phyloP scores from a whole-genome alignment of 1,140 invertebrate species.

The Gonatopus flavifemur region DNA sequence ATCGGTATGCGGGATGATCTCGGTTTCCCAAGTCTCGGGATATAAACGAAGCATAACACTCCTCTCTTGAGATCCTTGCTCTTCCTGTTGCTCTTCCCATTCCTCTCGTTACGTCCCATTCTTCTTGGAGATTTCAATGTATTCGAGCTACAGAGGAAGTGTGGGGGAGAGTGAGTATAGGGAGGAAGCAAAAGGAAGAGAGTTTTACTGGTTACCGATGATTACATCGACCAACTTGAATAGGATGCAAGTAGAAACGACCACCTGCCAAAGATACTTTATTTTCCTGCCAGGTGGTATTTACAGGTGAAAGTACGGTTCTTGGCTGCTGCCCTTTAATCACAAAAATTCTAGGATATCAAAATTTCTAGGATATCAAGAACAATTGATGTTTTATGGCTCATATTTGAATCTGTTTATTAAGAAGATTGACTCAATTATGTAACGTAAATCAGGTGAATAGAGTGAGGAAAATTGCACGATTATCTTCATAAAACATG shows the following conservation, averaged over 20 bases:
- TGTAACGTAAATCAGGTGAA: too few relatives aligned
- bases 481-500: too few relatives aligned
- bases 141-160: conserved; percentile 10
- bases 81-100: neutral
- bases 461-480: too few relatives aligned
- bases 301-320: conserved; percentile 15
- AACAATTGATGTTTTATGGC: neutral
- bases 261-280: conserved; percentile 11
- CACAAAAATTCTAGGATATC: neutral
- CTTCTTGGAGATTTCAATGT: too few relatives aligned
- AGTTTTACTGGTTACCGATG: too few relatives aligned
- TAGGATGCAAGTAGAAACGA: too few relatives aligned
- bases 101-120: conserved; percentile 14
- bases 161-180: too few relatives aligned
- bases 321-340: neutral
- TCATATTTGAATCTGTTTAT: neutral
- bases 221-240: conserved; percentile 12
- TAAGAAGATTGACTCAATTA: too few relatives aligned
- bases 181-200: too few relatives aligned
- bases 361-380: neutral
- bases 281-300: conserved; percentile 5
- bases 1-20: too few relatives aligned
- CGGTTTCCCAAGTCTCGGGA: conserved; percentile 14
- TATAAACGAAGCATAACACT: conserved; percentile 27
- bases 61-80: conserved; percentile 15